Conservation (phyloP, 2,797 vertebrate genomes). For the Helarctos malayanus region DNA sequence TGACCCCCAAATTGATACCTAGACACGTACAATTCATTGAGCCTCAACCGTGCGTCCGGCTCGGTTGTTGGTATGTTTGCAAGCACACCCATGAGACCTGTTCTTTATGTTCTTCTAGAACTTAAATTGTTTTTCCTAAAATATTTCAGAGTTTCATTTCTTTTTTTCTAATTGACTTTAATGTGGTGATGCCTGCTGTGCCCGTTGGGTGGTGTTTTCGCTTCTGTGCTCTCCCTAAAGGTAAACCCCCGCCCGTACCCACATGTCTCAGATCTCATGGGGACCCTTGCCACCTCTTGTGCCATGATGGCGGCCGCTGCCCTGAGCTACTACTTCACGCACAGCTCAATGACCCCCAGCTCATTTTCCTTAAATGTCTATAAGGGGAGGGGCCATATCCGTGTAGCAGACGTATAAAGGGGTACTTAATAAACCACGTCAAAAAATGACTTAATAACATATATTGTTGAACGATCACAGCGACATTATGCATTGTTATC, state of each 20-base stretch:
- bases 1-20: background rate
- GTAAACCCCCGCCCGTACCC: background rate
- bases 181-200: background rate
- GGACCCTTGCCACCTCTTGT: background rate
- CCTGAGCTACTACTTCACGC: background rate
- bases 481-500: background rate
- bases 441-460: background rate
- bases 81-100: background rate
- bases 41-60: background rate
- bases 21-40: background rate
- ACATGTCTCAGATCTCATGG: background rate
- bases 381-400: background rate
- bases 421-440: background rate
- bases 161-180: conserved; percentile 15
- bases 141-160: background rate
- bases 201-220: background rate
- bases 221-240: background rate
- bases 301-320: background rate
- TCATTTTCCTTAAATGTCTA: background rate
- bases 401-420: background rate
- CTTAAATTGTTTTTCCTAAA: conserved; percentile 12
- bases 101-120: conserved; percentile 39
- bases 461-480: background rate
- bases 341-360: background rate
- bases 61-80: background rate